These are phyloP conservation scores for Drosophila recens DNA, from an alignment of 2,888 invertebrate genomes.

Conservation along the genomic window DNA sequence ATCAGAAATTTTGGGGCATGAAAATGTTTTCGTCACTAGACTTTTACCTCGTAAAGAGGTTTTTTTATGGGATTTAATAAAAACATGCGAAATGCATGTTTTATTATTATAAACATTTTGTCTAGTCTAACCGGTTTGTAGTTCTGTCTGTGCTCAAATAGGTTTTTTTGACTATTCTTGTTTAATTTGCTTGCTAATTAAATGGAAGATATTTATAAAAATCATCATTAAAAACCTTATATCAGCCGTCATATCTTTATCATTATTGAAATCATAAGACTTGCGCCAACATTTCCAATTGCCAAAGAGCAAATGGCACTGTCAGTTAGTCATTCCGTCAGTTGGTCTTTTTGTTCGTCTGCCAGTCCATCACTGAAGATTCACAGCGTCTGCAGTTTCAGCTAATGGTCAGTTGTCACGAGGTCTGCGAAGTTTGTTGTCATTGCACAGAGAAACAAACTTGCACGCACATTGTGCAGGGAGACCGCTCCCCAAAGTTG, in stretches of 20 bases:
- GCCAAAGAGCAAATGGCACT: slow-evolving; percentile 22
- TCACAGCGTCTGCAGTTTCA: slow-evolving; percentile 8
- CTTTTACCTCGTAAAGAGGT: too few species aligned
- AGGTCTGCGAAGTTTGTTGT: slow-evolving; percentile 46
- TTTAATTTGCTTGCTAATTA: slow-evolving; percentile 42
- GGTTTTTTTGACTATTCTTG: slow-evolving; percentile 17
- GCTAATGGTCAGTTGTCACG: slow-evolving; percentile 46
- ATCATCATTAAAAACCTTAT: slow-evolving; percentile 30
- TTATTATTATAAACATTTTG: background rate
- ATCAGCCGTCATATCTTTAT: background rate
- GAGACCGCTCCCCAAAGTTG: slow-evolving; percentile 33
- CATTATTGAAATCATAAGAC: slow-evolving; percentile 44
- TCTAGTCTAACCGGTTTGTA: slow-evolving; percentile 54
- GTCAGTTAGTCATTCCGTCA: slow-evolving; percentile 20
- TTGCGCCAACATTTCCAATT: slow-evolving; percentile 46
- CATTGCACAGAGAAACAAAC: slow-evolving; percentile 18
- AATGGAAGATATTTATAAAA: slow-evolving; percentile 38
- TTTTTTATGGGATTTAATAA: too few species aligned
- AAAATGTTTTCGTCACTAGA: too few species aligned
- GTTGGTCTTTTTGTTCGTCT: slow-evolving; percentile 1
- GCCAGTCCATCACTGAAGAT: slow-evolving; percentile 11
- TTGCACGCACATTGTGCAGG: slow-evolving; percentile 38
- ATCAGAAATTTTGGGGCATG: too few species aligned
- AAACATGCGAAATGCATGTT: slow-evolving; percentile 22
- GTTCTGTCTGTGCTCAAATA: slow-evolving; percentile 20